Evolutionary conservation across 2,113 vertebrate genomes (phyloP), one percentile per base, ranked within the genome.

Genomic region (Dermatemys mawii): DNA sequence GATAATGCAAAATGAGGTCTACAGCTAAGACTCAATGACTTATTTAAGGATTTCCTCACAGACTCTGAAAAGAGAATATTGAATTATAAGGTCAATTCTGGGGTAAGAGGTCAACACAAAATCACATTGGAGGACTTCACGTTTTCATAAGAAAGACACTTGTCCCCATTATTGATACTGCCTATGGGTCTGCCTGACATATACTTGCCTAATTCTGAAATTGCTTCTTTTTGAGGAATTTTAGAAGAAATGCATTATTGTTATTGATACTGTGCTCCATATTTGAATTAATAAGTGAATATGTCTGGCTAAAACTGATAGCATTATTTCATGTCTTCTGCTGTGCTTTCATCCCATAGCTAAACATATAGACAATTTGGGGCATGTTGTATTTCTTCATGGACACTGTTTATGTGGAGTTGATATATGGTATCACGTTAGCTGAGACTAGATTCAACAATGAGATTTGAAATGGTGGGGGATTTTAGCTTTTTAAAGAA

Each of bases 271-370:
- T 21, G 0, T 51, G 27, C 46, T 91, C 78, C 3, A 0, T 87
- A 46, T 63, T 63, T 88, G 12, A 90, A 73, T 84, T 76, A 84
- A 10, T 41, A 86, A 57, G 5, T 88, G 44, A 55, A 75, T 88
- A 57, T 70, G 57, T 14, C 41, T 82, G 24, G 19, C 75, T 95
- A 73, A 84, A 84, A 76, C 26, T n/a, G 26, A 92, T 90, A 93
- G 86, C 7, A 10, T 83, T 11, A 29, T 73, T 73, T 73, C n/a
- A 73, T 8, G 5, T 75, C 21, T 75, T 26, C 38, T 41, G 70
- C 22, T 75, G 11, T 75, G 70, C 38, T 41, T 44, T 75, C 70
- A 75, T 44, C 38, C 21, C 22, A 44, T 26, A 75, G 70, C 70
- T 75, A 75, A 75, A 26, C 19, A 26, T 26, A 21, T 44, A 41